Conservation (phyloP, 2,888 invertebrate genomes). For the Drosophila pegasa region DNA sequence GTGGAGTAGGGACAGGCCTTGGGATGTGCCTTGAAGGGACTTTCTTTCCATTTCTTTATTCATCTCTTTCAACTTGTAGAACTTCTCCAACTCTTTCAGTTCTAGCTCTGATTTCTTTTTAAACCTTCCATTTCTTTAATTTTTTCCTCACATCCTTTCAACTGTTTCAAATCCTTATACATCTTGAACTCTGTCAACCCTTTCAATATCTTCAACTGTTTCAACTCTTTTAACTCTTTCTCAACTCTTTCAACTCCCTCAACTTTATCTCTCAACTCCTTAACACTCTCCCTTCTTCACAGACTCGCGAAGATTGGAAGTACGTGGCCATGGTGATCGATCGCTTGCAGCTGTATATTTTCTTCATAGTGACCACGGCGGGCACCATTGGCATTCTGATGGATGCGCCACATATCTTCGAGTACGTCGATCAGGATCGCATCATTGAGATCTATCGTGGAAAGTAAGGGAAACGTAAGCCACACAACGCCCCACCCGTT, state of each 20-base stretch:
- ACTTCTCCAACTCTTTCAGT: neutral
- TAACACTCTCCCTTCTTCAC: neutral
- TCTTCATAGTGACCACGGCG: slow-evolving; percentile 97
- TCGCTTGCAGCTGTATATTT: slow-evolving; percentile 97
- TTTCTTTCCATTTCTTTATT: neutral
- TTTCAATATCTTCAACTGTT: neutral
- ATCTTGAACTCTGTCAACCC: neutral
- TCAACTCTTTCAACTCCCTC: neutral
- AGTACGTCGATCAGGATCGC: slow-evolving; percentile 98
- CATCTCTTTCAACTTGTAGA: neutral
- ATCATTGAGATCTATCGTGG: slow-evolving; percentile 97
- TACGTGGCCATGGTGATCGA: slow-evolving; percentile 99
- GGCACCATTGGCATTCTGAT: slow-evolving; percentile 98
- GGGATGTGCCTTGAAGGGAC: neutral
- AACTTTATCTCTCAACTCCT: neutral
- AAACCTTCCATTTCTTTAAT: neutral
- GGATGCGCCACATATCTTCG: slow-evolving; percentile 99
- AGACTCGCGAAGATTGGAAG: slow-evolving; percentile 99
- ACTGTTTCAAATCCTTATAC: neutral
- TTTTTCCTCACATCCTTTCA: neutral
- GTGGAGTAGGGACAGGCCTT: neutral
- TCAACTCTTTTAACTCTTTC: neutral
- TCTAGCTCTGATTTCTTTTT: no score
- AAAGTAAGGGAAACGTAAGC: slow-evolving; percentile 88
- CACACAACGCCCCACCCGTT: neutral